Base-by-base conservation (phyloP, 2,888 invertebrate species). In the Campopleginae sp. region DNA sequence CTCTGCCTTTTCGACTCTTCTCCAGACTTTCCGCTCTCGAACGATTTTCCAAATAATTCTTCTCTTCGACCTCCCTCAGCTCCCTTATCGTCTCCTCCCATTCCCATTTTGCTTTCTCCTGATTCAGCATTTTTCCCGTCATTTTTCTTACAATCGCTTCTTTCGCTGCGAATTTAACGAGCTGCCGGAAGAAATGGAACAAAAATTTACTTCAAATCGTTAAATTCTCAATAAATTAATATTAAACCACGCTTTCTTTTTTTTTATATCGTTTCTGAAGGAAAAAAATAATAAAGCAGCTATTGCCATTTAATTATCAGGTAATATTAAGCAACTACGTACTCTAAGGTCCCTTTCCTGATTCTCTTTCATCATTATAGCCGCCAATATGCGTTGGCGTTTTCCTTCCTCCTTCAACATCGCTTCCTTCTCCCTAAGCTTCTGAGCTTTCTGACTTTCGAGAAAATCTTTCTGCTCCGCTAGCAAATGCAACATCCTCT, bases 401-500 rank as follows among this genome's bases (percentile, higher is more conserved):
- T 86, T 81, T 17, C 87, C 80, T 61, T 89, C 68, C 38, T 91
- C 90, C 17, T 86, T 82, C 27, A 74, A 65, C 33, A 89, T 46
- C 33, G 80, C 74, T 31, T 86, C 76, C 48, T 72, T 87, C 19
- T 88, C 87, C 70, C 87, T 88, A 8, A 76, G 82, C 23, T 89
- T 89, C 87, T 86, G 89, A 14, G 82, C 74, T 71, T 88, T 76
- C 23, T 84, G 82, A 27, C 88, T 88, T 23, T 87, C 83, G 5
- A 88, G 72, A 61, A 89, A 89, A 0, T 79, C 87, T 3, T 85
- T 84, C 54, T 82, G 84, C 70, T 90, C 90, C 2, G 76, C 79
- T 27, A 71, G 86, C 66, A 87, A 33, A 76, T 81, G 51, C 23
- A 44, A 44, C 38, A 70, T 84, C 8, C 38, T 83, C 44, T 86